These are phyloP conservation scores for Dysmachus trigonus DNA, from an alignment of 2,888 invertebrate species.

Conservation along the genomic window DNA sequence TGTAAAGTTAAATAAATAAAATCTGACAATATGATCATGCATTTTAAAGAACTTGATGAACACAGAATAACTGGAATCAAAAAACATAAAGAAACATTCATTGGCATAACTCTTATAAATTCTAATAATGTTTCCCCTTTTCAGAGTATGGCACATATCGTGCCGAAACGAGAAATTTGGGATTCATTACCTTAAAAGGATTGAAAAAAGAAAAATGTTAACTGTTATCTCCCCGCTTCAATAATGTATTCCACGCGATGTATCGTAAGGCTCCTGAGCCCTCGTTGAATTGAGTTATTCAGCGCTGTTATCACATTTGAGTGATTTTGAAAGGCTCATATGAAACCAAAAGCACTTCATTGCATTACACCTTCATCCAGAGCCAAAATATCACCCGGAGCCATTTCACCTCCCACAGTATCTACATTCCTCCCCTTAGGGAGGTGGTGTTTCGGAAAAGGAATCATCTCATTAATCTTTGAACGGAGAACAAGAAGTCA, in stretches of 20 bases:
- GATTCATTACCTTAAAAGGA: not conserved
- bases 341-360: conserved; percentile 1
- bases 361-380: conserved; percentile 31
- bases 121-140: not conserved
- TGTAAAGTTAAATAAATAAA: no score
- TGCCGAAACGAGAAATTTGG: not conserved
- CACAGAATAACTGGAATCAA: no score
- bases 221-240: not conserved
- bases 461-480: conserved; percentile 42
- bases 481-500: conserved; percentile 35
- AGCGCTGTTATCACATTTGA: conserved; percentile 28
- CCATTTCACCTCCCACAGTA: not conserved
- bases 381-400: not conserved
- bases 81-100: no score
- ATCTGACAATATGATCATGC: no score
- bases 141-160: not conserved
- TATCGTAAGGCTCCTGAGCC: not conserved
- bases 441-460: conserved; percentile 16
- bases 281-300: conserved; percentile 30
- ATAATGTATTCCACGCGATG: not conserved
- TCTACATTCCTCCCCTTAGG: not conserved
- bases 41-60: no score
- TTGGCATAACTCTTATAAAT: not conserved
- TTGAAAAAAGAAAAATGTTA: not conserved
- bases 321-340: conserved; percentile 19